Percentiles rank a stretch among this genome's conserved stretches.
Evolutionary conservation across 2,888 invertebrate species (phyloP).

Genomic region (Pammene fasciana): DNA sequence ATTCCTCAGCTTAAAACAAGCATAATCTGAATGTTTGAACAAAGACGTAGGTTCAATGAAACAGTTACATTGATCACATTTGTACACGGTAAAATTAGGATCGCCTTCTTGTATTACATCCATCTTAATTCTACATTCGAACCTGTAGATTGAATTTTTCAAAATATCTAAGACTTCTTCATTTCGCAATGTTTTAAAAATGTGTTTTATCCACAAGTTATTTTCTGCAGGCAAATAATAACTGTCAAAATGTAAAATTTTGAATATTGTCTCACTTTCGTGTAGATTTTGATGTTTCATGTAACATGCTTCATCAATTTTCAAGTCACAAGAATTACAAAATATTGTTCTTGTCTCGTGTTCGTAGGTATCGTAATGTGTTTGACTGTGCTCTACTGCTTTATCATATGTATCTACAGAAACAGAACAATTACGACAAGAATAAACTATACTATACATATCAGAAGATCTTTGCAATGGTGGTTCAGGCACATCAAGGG

Average conservation of each 20-base stretch:
- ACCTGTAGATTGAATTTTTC: slow-evolving; percentile 61
- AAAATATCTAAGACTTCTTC: slow-evolving; percentile 52
- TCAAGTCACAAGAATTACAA: slow-evolving; percentile 55
- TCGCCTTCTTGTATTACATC: slow-evolving; percentile 59
- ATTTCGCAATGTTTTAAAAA: slow-evolving; percentile 56
- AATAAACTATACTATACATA: slow-evolving; percentile 49
- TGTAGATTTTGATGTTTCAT: slow-evolving; percentile 53
- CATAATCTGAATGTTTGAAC: slow-evolving; percentile 55
- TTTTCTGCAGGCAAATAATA: slow-evolving; percentile 60
- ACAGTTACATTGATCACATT: slow-evolving; percentile 62
- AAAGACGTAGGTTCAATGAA: slow-evolving; percentile 56
- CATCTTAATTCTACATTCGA: slow-evolving; percentile 66
- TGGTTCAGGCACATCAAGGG: neutral
- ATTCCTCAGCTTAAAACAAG: slow-evolving; percentile 54
- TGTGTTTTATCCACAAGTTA: slow-evolving; percentile 61
- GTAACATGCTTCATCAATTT: slow-evolving; percentile 51
- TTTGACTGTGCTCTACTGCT: slow-evolving; percentile 67
- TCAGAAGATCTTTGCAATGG: neutral
- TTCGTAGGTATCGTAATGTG: slow-evolving; percentile 53
- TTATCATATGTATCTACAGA: slow-evolving; percentile 62
- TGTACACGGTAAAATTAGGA: slow-evolving; percentile 56
- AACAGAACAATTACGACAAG: slow-evolving; percentile 60
- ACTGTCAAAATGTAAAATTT: slow-evolving; percentile 58
- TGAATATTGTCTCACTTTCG: slow-evolving; percentile 43
- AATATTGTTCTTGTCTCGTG: slow-evolving; percentile 43